These are phyloP conservation scores for Rhinoraja longicauda DNA, from an alignment of 2,797 vertebrate species.

Conservation along the genomic window DNA sequence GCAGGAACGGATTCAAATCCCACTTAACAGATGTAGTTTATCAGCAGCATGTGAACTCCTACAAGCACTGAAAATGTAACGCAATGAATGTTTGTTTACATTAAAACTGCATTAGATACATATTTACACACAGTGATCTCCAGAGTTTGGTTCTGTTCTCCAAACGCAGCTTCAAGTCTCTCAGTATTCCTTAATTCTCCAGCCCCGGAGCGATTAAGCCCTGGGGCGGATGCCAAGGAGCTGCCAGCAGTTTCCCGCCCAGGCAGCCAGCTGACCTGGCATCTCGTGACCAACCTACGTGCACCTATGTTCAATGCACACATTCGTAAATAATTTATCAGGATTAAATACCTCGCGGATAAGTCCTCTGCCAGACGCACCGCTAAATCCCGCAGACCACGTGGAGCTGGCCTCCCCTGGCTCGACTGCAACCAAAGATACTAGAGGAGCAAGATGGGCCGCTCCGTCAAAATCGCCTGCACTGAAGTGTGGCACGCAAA, in stretches of 20 bases:
- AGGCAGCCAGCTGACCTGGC: neutral
- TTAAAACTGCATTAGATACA: neutral
- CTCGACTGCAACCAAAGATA: too few species aligned
- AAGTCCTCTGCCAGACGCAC: neutral
- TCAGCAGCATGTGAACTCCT: neutral
- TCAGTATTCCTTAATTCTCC: neutral
- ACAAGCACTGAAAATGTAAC: neutral
- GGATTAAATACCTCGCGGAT: neutral
- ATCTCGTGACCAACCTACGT: neutral
- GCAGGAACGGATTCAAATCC: neutral
- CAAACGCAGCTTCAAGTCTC: neutral
- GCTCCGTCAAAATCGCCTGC: too few species aligned
- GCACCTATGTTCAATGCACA: neutral
- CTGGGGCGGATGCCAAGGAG: neutral
- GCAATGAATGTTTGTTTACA: constrained; percentile 11
- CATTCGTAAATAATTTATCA: neutral
- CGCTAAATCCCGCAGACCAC: neutral
- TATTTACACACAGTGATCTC: neutral
- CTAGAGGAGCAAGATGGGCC: too few species aligned
- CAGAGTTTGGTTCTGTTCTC: neutral
- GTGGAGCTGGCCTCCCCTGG: neutral
- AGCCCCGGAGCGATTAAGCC: neutral
- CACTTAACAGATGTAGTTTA: neutral
- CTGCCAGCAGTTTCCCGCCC: neutral
- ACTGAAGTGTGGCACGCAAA: too few species aligned